These are phyloP conservation scores for Eupithecia pulchellata DNA, from an alignment of 2,888 invertebrate species.

Conservation along the genomic window DNA sequence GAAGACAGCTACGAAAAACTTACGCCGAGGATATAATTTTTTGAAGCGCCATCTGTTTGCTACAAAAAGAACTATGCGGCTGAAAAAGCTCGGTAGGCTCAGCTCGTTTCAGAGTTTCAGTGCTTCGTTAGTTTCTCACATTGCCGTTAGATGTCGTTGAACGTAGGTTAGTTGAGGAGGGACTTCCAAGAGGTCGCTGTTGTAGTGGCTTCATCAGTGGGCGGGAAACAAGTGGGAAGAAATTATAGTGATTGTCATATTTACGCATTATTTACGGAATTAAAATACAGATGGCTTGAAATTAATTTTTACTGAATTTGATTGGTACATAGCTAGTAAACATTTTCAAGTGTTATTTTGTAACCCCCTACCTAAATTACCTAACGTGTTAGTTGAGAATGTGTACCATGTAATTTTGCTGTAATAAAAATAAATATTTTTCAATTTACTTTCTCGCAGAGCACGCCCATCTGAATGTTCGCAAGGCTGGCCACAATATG, in stretches of 20 bases:
- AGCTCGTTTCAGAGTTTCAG: constrained; percentile 10
- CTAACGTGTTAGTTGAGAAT: too few relatives aligned
- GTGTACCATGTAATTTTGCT: too few relatives aligned
- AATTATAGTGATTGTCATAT: not conserved
- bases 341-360: too few relatives aligned
- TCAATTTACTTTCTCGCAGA: too few relatives aligned
- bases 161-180: not conserved
- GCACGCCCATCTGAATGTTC: too few relatives aligned
- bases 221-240: not conserved
- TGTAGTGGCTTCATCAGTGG: not conserved
- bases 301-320: not conserved
- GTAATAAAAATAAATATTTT: too few relatives aligned
- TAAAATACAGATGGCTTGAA: not conserved
- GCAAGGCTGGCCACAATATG: too few relatives aligned
- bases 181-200: not conserved
- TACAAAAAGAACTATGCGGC: constrained; percentile 1
- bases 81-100: not conserved
- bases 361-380: too few relatives aligned
- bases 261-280: not conserved
- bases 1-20: constrained; percentile 1
- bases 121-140: not conserved
- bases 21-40: not conserved
- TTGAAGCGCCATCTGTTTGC: constrained; percentile 31
- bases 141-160: not conserved
- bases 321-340: too few relatives aligned